Percentiles rank a stretch among this genome's conserved stretches.
Conservation (phyloP, 1,140 invertebrate genomes). For the Mamestra configurata region DNA sequence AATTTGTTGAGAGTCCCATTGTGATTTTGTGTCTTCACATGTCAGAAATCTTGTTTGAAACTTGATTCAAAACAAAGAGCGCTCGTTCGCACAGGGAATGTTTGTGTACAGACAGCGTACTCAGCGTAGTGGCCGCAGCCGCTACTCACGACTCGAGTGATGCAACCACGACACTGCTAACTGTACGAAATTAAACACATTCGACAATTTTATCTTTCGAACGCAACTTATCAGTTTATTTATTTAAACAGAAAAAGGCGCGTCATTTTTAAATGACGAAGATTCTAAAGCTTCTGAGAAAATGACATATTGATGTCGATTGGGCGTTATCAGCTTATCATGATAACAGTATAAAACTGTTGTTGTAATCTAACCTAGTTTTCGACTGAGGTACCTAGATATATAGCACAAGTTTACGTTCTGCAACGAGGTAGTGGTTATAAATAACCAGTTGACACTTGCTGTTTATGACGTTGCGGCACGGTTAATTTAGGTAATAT, state of each 20-base stretch:
- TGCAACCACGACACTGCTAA: slow-evolving; percentile 69
- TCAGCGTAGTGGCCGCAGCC: slow-evolving; percentile 49
- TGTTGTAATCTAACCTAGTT: slow-evolving; percentile 80
- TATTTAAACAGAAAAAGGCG: slow-evolving; percentile 55
- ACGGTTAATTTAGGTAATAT: neutral
- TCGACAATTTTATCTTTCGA: slow-evolving; percentile 70
- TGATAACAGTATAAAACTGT: slow-evolving; percentile 63
- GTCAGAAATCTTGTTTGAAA: slow-evolving; percentile 76
- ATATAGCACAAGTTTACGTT: slow-evolving; percentile 61
- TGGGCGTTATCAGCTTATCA: slow-evolving; percentile 77
- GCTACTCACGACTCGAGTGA: slow-evolving; percentile 67
- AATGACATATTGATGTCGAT: slow-evolving; percentile 62
- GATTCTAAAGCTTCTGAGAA: slow-evolving; percentile 61
- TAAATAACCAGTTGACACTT: slow-evolving; percentile 54
- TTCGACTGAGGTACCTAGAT: slow-evolving; percentile 58
- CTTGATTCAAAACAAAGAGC: slow-evolving; percentile 81
- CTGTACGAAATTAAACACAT: slow-evolving; percentile 78
- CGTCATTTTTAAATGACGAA: slow-evolving; percentile 41
- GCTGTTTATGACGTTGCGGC: neutral
- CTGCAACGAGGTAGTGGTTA: slow-evolving; percentile 57
- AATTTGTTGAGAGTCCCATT: slow-evolving; percentile 85
- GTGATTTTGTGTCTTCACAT: slow-evolving; percentile 77
- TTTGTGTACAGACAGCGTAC: slow-evolving; percentile 70
- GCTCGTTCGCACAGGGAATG: slow-evolving; percentile 81
- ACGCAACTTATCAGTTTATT: slow-evolving; percentile 62